phyloP scores from a whole-genome alignment of 2,888 invertebrate genomes.

The Sturmia bella region DNA sequence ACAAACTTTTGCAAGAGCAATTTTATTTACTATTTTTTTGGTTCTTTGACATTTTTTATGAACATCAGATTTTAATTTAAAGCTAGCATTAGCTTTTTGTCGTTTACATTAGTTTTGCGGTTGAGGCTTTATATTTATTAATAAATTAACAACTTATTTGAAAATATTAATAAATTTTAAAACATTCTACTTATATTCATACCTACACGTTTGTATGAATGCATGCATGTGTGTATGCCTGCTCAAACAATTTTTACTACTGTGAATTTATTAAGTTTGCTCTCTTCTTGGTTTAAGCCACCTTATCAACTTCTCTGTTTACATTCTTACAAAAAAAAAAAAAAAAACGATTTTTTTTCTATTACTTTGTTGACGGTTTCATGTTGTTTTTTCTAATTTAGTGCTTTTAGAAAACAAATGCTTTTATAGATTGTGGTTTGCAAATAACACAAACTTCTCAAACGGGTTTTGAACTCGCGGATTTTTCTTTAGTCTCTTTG shows the following conservation, averaged over 20 bases:
- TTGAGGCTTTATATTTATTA: neutral
- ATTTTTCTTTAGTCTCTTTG: neutral
- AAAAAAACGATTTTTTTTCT: slow-evolving; percentile 55
- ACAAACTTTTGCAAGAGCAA: too few species aligned
- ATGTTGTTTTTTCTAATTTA: slow-evolving; percentile 18
- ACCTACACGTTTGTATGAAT: too few species aligned
- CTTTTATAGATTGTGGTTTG: slow-evolving; percentile 55
- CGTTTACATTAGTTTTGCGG: neutral
- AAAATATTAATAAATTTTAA: neutral
- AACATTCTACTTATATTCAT: neutral
- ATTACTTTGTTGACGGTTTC: slow-evolving; percentile 25
- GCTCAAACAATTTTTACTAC: slow-evolving; percentile 6
- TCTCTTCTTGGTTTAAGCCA: neutral
- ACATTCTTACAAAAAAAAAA: slow-evolving; percentile 51
- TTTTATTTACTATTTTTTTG: too few species aligned
- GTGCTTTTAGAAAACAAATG: slow-evolving; percentile 31
- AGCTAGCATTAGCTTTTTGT: too few species aligned
- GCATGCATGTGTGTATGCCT: neutral
- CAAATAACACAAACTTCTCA: slow-evolving; percentile 45
- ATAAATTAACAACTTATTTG: neutral
- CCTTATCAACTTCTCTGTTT: slow-evolving; percentile 59
- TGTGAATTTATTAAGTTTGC: neutral
- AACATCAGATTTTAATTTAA: too few species aligned
- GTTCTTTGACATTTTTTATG: too few species aligned
- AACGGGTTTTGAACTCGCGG: slow-evolving; percentile 54